A percentile compares a stretch with the other conserved stretches of the same genome.
phyloP scores from a whole-genome alignment of 1,140 invertebrate species.

The Macrobrachium nipponense region DNA sequence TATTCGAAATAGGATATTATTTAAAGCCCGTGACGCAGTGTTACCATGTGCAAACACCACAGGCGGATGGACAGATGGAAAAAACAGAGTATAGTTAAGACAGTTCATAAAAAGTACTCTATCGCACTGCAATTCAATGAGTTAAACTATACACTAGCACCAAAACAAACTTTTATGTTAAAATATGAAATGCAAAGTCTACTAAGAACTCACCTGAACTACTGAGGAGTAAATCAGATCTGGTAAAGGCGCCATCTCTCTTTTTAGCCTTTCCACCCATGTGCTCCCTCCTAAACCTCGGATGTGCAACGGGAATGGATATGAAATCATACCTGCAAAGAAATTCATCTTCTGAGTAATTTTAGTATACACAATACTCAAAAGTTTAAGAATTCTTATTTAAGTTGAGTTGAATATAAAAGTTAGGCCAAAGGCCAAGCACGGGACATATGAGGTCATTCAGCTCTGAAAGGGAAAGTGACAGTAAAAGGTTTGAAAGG shows the following conservation, averaged over 20 bases:
- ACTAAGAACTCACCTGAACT: constrained; percentile 71
- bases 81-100: no score
- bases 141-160: neutral
- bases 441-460: no score
- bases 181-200: neutral
- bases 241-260: constrained; percentile 73
- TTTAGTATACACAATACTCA: neutral
- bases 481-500: no score
- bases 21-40: no score
- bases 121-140: neutral
- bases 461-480: no score
- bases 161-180: constrained; percentile 23
- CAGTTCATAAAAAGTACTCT: neutral
- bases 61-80: no score
- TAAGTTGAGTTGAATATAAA: neutral
- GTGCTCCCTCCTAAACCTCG: constrained; percentile 75
- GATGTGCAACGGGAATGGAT: constrained; percentile 75
- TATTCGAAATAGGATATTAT: no score
- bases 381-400: neutral
- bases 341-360: neutral
- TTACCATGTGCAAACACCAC: no score
- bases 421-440: no score
- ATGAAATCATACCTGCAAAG: constrained; percentile 75
- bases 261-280: constrained; percentile 71
- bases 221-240: constrained; percentile 76